Conservation (phyloP, 2,797 vertebrate species). For the Artibeus jamaicensis region DNA sequence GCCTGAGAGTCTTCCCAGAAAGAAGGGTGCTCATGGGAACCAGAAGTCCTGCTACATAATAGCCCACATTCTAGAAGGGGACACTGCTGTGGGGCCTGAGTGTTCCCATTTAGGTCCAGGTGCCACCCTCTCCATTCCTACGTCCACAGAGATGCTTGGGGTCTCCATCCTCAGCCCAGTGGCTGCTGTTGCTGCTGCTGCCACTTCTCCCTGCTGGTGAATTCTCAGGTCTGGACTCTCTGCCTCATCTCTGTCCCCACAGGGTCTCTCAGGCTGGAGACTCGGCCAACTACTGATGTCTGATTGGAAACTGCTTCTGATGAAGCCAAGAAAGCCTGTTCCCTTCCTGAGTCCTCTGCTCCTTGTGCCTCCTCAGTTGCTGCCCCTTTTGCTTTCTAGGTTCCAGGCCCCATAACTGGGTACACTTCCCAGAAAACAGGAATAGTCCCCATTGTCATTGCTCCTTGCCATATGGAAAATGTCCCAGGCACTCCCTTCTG, state of each 20-base stretch:
- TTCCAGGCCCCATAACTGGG: not conserved
- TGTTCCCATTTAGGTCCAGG: no score
- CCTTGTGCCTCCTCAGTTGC: rapidly evolving
- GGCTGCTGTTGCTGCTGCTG: not conserved
- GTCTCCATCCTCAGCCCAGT: not conserved
- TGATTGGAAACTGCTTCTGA: not conserved
- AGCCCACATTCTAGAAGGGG: no score
- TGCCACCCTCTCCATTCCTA: not conserved
- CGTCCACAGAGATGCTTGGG: not conserved
- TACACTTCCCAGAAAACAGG: not conserved
- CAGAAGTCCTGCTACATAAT: not conserved
- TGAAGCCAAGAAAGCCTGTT: rapidly evolving
- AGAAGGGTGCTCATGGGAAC: not conserved
- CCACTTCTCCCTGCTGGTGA: not conserved
- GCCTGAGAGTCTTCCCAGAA: no score
- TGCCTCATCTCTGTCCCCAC: not conserved
- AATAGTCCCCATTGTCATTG: not conserved
- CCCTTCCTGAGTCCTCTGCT: not conserved
- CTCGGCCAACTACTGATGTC: not conserved
- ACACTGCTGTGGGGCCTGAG: no score
- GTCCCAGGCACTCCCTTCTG: not conserved
- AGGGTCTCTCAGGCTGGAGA: not conserved
- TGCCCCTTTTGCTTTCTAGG: not conserved
- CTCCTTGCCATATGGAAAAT: not conserved
- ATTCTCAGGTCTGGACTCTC: not conserved